phyloP scores from a whole-genome alignment of 2,888 invertebrate genomes.

The Mellilla xanthometata region DNA sequence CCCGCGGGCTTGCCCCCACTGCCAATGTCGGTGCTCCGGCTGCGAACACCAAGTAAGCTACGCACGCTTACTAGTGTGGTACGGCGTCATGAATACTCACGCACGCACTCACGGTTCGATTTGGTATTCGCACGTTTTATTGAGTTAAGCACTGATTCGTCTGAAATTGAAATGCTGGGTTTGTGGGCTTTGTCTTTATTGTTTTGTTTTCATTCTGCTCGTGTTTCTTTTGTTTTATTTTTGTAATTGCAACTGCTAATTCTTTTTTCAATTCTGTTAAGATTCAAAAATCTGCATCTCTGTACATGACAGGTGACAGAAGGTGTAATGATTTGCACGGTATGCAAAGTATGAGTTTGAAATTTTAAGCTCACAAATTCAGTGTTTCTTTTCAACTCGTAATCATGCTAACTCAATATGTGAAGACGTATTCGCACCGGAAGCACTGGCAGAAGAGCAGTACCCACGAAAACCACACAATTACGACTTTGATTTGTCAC shows the following conservation, averaged over 20 bases:
- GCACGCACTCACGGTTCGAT: slow-evolving; percentile 39
- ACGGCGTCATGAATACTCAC: slow-evolving; percentile 47
- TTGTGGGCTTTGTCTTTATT: background rate
- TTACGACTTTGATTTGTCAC: too few species aligned
- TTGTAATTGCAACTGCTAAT: too few species aligned
- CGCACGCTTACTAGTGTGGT: slow-evolving; percentile 69
- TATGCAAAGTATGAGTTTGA: too few species aligned
- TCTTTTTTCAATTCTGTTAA: too few species aligned
- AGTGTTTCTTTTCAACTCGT: too few species aligned
- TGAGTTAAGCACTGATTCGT: slow-evolving; percentile 10
- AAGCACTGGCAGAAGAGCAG: slow-evolving; percentile 15
- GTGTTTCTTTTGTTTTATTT: too few species aligned
- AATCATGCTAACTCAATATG: background rate
- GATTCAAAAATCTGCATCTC: too few species aligned
- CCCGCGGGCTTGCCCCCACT: slow-evolving; percentile 75
- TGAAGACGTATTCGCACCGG: slow-evolving; percentile 14
- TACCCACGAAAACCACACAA: background rate
- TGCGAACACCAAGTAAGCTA: slow-evolving; percentile 80
- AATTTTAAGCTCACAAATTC: too few species aligned
- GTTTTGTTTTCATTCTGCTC: too few species aligned
- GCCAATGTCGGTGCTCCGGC: slow-evolving; percentile 75
- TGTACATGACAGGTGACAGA: too few species aligned
- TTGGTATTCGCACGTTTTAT: slow-evolving; percentile 17
- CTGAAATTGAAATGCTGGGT: background rate
- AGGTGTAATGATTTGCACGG: too few species aligned